These are phyloP conservation scores for Leptinotarsa undecemlineata DNA, from an alignment of 1,140 invertebrate genomes.

Conservation along the genomic window DNA sequence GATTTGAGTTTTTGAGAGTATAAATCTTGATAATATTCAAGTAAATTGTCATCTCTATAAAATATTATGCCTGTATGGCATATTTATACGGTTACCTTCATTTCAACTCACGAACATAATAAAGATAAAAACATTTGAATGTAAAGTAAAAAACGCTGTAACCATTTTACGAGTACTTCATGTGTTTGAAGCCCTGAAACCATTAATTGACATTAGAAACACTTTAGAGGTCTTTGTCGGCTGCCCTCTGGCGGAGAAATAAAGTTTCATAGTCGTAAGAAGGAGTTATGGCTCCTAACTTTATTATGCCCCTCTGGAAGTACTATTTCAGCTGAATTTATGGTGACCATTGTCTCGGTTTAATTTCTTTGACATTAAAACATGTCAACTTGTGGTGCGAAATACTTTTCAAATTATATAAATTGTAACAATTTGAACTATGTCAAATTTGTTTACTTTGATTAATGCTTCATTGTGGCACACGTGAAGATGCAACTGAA, in stretches of 20 bases:
- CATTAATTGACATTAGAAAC: constrained; percentile 42
- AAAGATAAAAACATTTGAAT: constrained; percentile 22
- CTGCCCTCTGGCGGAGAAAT: constrained; percentile 28
- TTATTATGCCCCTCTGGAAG: constrained; percentile 14
- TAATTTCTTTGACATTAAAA: constrained; percentile 11
- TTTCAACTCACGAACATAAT: constrained; percentile 7
- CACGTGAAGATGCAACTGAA: too few relatives aligned
- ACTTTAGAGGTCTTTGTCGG: constrained; percentile 39
- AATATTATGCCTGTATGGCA: neutral
- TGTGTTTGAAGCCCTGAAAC: constrained; percentile 22
- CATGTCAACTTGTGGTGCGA: constrained; percentile 7
- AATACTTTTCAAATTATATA: neutral
- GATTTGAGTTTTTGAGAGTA: neutral
- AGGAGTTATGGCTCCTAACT: constrained; percentile 18
- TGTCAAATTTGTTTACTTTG: too few relatives aligned
- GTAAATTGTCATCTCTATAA: neutral
- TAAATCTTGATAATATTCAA: neutral
- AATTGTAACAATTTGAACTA: neutral
- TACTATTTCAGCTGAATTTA: neutral
- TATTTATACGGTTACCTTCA: neutral
- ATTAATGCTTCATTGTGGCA: too few relatives aligned
- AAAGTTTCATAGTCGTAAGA: constrained; percentile 30
- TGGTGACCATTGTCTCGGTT: constrained; percentile 5
- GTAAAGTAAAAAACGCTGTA: constrained; percentile 18
- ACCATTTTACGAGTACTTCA: constrained; percentile 21